A percentile compares a stretch with the other conserved stretches of the same genome.
These are phyloP conservation scores for Chrysopilus asiliformis DNA, from an alignment of 2,888 invertebrate species.

Conservation along the genomic window DNA sequence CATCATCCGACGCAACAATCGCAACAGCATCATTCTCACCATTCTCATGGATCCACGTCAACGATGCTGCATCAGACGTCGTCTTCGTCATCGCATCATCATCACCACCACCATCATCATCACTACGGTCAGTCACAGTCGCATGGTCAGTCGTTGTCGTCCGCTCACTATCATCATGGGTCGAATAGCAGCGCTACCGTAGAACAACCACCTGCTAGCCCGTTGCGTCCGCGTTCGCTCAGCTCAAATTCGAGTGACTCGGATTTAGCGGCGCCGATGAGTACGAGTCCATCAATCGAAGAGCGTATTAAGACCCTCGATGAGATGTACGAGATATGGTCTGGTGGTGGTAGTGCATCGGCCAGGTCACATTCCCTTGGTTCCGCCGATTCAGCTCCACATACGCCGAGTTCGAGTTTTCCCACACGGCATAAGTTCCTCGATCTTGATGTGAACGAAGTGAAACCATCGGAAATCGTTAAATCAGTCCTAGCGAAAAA, in stretches of 20 bases:
- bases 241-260: constrained; percentile 64
- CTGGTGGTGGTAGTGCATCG: constrained; percentile 41
- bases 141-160: constrained; percentile 39
- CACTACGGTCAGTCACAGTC: constrained; percentile 11
- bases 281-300: constrained; percentile 67
- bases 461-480: constrained; percentile 88
- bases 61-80: too few relatives aligned
- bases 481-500: constrained; percentile 82
- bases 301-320: constrained; percentile 85
- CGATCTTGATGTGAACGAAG: constrained; percentile 63
- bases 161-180: constrained; percentile 28
- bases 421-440: constrained; percentile 54
- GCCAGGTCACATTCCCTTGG: constrained; percentile 7
- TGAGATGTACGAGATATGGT: constrained; percentile 88
- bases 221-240: constrained; percentile 56
- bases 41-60: constrained; percentile 16
- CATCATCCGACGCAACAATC: constrained; percentile 14
- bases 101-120: constrained; percentile 21
- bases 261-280: constrained; percentile 43
- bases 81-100: background rate
- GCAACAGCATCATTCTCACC: constrained; percentile 19
- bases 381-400: constrained; percentile 1
- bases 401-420: constrained; percentile 19
- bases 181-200: constrained; percentile 22
- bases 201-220: constrained; percentile 46